These are phyloP conservation scores for Sebastiscus tertius DNA, from an alignment of 2,797 vertebrate genomes.

Conservation along the genomic window DNA sequence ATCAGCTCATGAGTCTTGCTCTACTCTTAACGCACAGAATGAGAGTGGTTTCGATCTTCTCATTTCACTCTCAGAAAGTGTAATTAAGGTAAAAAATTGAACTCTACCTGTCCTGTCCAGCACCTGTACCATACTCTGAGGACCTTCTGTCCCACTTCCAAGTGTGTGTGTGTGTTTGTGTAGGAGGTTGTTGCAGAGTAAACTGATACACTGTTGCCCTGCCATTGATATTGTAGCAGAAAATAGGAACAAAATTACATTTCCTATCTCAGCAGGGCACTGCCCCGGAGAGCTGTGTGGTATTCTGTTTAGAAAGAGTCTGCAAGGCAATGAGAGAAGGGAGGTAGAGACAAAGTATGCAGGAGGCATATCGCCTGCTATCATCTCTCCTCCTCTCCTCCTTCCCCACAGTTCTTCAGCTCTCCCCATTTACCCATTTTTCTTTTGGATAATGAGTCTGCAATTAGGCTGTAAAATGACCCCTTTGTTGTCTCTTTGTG, in stretches of 20 bases:
- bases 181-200: neutral
- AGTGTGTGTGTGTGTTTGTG: neutral
- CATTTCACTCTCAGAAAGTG: too few relatives aligned
- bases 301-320: neutral
- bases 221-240: neutral
- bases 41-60: too few relatives aligned
- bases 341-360: slow-evolving; percentile 17
- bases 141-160: neutral
- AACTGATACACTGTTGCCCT: neutral
- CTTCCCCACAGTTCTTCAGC: slow-evolving; percentile 8
- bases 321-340: too few relatives aligned
- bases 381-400: neutral
- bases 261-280: slow-evolving; percentile 16
- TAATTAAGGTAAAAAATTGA: too few relatives aligned
- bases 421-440: neutral
- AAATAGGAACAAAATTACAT: slow-evolving; percentile 27
- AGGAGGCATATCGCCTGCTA: neutral
- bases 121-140: neutral
- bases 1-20: too few relatives aligned
- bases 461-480: slow-evolving; percentile 63
- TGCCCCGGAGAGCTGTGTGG: slow-evolving; percentile 2
- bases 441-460: slow-evolving; percentile 43
- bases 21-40: too few relatives aligned
- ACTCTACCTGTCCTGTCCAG: too few relatives aligned
- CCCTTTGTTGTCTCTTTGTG: slow-evolving; percentile 52